Base-by-base conservation (phyloP, 2,797 vertebrate species). In the Limnodromus scolopaceus region DNA sequence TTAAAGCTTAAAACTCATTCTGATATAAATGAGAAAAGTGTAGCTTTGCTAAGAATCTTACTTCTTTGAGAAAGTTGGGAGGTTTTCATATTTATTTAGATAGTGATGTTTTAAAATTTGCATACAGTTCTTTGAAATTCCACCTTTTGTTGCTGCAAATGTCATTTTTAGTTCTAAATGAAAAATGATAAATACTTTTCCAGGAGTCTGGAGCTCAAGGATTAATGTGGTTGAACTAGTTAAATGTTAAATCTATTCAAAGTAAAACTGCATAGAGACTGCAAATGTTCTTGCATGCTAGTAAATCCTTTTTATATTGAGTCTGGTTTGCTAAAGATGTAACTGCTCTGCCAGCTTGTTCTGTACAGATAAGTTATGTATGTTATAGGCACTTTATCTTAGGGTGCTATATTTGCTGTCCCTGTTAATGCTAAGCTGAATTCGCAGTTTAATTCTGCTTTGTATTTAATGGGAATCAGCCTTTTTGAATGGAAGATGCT, bases 231-330 rank as follows among this genome's bases (percentile, higher is more conserved):
- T 93, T 91, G 92, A 93, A 95, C 93, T 87, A 94, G 92, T 95
- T 96, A 95, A 97, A 96, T 95, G 90, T 94, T 97, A 97, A 94
- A 96, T 96, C 90, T 96, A 85, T 96, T 96, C 93, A 85, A 93
- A 95, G 90, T 91, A 95, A 89, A 96, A 94, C 88, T 93, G 78
- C 92, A 87, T 10, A 54, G 86, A 91, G 74, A 75, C 41, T 79
- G 92, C 87, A 96, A 95, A 95, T 94, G 80, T 87, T 94, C 92
- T 55, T 87, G 77, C 70, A 77, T 79, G 84, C 84, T 64, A 93
- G 92, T 94, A 96, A 97, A 96, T 96, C 96, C 94, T 90, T 95
- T 94, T 96, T 86, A 89, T 96, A 91, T 96, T 92, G 86, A 92
- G 93, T 89, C 60, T 91, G 74, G 69, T 83, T 95, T 84, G 71